phyloP scores from a whole-genome alignment of 2,888 invertebrate genomes.

The Trisateles emortualis region DNA sequence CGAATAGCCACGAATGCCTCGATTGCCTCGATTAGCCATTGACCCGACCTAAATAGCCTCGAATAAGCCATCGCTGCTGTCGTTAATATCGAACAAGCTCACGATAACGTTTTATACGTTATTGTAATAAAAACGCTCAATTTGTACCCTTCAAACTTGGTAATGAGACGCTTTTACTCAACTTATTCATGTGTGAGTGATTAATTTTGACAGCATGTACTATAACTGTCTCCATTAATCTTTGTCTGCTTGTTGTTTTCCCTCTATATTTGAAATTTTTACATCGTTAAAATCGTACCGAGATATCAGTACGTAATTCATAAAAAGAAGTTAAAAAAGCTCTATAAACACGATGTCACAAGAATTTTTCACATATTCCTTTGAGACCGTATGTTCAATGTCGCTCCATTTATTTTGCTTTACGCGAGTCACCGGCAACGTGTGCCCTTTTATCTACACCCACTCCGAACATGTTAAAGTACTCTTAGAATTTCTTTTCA shows the following conservation, averaged over 20 bases:
- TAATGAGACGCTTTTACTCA: slow-evolving; percentile 39
- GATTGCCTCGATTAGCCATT: slow-evolving; percentile 71
- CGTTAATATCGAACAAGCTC: slow-evolving; percentile 69
- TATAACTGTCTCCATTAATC: neutral
- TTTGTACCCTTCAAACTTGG: slow-evolving; percentile 54
- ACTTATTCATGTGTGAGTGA: slow-evolving; percentile 26
- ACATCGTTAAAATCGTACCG: neutral
- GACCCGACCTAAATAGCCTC: slow-evolving; percentile 76
- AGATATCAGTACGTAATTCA: neutral
- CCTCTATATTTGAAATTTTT: neutral
- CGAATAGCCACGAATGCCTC: slow-evolving; percentile 57
- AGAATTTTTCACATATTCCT: slow-evolving; percentile 35
- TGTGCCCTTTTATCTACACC: slow-evolving; percentile 31
- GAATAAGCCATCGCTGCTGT: slow-evolving; percentile 68
- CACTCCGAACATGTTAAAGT: slow-evolving; percentile 30
- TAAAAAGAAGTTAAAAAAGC: slow-evolving; percentile 18
- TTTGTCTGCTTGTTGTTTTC: neutral
- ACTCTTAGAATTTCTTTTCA: slow-evolving; percentile 26
- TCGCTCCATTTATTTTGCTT: slow-evolving; percentile 47
- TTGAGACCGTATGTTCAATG: slow-evolving; percentile 32
- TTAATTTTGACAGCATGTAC: slow-evolving; percentile 17
- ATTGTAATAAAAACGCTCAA: slow-evolving; percentile 55
- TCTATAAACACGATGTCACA: slow-evolving; percentile 20
- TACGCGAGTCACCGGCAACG: slow-evolving; percentile 21
- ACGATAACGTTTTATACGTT: slow-evolving; percentile 60